These are phyloP conservation scores for Margaritifera margaritifera DNA, from an alignment of 2,888 invertebrate species.

Conservation along the genomic window DNA sequence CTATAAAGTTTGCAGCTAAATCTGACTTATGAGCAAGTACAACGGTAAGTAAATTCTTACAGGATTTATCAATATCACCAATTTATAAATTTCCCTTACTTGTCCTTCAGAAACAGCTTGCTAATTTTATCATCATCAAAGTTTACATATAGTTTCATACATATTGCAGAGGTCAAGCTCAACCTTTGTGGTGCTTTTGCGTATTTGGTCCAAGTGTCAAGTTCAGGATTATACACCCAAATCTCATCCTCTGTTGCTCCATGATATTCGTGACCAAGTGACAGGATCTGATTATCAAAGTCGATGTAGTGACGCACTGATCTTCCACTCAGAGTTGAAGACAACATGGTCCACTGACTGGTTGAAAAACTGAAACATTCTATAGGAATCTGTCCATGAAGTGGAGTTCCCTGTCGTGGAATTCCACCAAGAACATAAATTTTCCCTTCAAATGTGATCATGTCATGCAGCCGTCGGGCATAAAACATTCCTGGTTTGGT, in stretches of 20 bases:
- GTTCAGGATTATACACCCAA: slow-evolving; percentile 64
- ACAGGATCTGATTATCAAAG: slow-evolving; percentile 64
- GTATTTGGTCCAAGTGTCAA: slow-evolving; percentile 64
- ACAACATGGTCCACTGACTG: slow-evolving; percentile 70
- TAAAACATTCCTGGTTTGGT: slow-evolving; percentile 66
- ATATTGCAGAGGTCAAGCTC: slow-evolving; percentile 65
- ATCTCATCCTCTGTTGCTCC: slow-evolving; percentile 71
- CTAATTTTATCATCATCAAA: slow-evolving; percentile 69
- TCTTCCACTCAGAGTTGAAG: slow-evolving; percentile 69
- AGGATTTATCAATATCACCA: too few species aligned
- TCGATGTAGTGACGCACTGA: slow-evolving; percentile 70
- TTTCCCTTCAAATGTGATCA: slow-evolving; percentile 58
- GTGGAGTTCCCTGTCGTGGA: slow-evolving; percentile 63
- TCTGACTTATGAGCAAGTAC: too few species aligned
- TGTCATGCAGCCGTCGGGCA: slow-evolving; percentile 69
- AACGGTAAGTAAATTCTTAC: too few species aligned
- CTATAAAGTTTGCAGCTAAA: too few species aligned
- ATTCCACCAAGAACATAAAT: slow-evolving; percentile 70
- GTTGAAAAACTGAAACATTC: slow-evolving; percentile 64
- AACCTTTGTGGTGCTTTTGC: slow-evolving; percentile 67
- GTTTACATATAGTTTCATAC: slow-evolving; percentile 63
- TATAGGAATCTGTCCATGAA: slow-evolving; percentile 70
- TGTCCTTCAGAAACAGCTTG: slow-evolving; percentile 59
- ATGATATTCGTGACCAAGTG: slow-evolving; percentile 70
- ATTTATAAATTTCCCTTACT: slow-evolving; percentile 21